Percentiles rank a stretch among this genome's conserved stretches.
These are phyloP conservation scores for Ectobius pallidus DNA, from an alignment of 2,888 invertebrate genomes.

Conservation along the genomic window DNA sequence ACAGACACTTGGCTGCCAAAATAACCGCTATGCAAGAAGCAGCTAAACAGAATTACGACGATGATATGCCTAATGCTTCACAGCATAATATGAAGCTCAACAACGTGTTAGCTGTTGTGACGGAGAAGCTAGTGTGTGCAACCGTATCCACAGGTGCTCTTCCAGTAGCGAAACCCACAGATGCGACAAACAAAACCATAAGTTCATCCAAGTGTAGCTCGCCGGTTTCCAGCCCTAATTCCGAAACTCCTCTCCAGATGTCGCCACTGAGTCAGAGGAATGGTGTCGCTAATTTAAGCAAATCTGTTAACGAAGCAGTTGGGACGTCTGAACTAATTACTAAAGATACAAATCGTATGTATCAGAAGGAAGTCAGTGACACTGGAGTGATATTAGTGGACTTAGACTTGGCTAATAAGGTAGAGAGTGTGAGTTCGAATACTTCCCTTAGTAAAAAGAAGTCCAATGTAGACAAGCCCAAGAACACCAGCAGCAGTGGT, in stretches of 20 bases:
- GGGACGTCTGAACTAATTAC: too few relatives aligned
- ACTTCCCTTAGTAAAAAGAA: constrained; percentile 28
- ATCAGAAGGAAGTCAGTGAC: neutral
- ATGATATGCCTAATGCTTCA: neutral
- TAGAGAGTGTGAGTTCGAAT: neutral
- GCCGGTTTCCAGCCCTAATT: neutral
- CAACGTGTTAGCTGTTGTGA: constrained; percentile 61
- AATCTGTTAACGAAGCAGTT: neutral
- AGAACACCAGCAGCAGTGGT: constrained; percentile 49
- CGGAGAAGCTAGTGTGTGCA: constrained; percentile 53
- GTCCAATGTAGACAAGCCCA: constrained; percentile 47
- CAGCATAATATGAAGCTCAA: constrained; percentile 55
- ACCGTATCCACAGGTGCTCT: neutral
- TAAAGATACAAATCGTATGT: neutral
- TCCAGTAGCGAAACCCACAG: neutral
- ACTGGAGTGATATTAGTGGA: neutral
- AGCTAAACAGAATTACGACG: constrained; percentile 54
- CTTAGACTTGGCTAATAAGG: constrained; percentile 13
- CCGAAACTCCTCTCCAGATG: neutral
- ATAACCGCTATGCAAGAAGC: constrained; percentile 85
- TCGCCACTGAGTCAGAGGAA: neutral
- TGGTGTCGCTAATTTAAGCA: neutral
- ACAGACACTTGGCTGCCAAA: constrained; percentile 73
- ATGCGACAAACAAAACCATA: neutral
- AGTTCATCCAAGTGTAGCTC: neutral